Evolutionary conservation across 1,140 invertebrate species (phyloP), one percentile per base, ranked within the genome.

Genomic region (Protaetia brevitarsis): DNA sequence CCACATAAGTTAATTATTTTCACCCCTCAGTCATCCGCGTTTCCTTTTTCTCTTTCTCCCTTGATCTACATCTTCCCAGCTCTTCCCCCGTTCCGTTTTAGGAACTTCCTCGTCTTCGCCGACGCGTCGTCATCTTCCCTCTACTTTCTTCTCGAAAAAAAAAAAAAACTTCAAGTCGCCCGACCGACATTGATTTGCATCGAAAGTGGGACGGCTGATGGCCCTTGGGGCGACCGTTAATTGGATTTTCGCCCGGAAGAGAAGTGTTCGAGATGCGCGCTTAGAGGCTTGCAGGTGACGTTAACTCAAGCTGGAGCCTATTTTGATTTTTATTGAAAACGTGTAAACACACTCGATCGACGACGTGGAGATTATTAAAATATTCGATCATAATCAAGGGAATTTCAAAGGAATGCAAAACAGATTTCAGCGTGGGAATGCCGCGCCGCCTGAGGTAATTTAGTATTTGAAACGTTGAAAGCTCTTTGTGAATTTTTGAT

Each of bases 1-100:
- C 41, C 41, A 45, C 13, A 45, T 45, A 45, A 45, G 41, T 45
- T 45, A 45, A 45, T 45, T 45, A 45, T 45, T 45, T 45, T 41
- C 23, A 21, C 13, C 41, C 16, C 13, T n/a, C n/a, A n/a, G n/a
- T n/a, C n/a, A n/a, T n/a, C n/a, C n/a, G n/a, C n/a, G n/a, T 13
- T 45, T 19, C 3, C 16, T 19, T 19, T 13, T 13, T 45, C 23
- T 45, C 23, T 45, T 19, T 45, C 16, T 19, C 16, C 10, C 8
- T 13, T 45, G 23, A 16, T 21, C 19, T 45, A 45, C 41, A 10
- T 45, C 16, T 6, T 21, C 16, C 41, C 23, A 13, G 10, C 23
- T 16, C 41, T 21, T 16, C n/a, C n/a, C n/a, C n/a, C n/a, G n/a
- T n/a, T n/a, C n/a, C n/a, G n/a, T n/a, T n/a, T n/a, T n/a, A n/a